These are phyloP conservation scores for Hydrozoanthus gracilis DNA, from an alignment of 92 coral and sea anemone species.

Conservation along the genomic window DNA sequence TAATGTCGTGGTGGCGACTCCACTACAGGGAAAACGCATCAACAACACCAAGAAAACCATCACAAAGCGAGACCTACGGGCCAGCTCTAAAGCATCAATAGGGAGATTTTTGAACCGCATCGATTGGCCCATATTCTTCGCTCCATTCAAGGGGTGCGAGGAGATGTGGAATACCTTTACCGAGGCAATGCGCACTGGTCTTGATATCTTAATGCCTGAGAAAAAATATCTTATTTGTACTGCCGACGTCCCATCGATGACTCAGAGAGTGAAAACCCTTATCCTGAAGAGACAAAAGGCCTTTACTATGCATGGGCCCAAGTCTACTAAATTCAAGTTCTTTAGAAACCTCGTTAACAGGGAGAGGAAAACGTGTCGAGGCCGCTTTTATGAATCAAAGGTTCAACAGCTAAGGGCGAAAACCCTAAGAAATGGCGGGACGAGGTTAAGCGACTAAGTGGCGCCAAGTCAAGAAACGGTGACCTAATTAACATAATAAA, in stretches of 20 bases:
- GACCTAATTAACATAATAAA: neutral
- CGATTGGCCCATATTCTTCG: slow-evolving; percentile 34
- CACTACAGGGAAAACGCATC: neutral
- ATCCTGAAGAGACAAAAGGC: no score
- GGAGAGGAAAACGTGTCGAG: slow-evolving; percentile 54
- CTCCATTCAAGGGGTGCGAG: slow-evolving; percentile 31
- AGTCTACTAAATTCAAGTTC: slow-evolving; percentile 42
- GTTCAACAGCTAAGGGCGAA: slow-evolving; percentile 52
- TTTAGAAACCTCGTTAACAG: slow-evolving; percentile 50
- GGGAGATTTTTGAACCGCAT: slow-evolving; percentile 39
- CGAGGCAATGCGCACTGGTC: slow-evolving; percentile 30
- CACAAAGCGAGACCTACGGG: slow-evolving; percentile 29
- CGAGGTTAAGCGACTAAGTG: neutral
- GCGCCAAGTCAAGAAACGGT: neutral
- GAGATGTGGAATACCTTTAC: slow-evolving; percentile 49
- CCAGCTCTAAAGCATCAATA: slow-evolving; percentile 25
- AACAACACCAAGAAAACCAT: slow-evolving; percentile 32
- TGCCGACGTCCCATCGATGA: slow-evolving; percentile 50
- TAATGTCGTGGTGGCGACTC: neutral
- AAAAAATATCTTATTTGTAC: slow-evolving; percentile 34
- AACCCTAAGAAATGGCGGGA: neutral
- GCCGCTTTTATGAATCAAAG: slow-evolving; percentile 50
- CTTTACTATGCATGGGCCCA: no score
- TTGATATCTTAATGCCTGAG: slow-evolving; percentile 47
- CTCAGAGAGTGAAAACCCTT: slow-evolving; percentile 45